Percentiles rank a stretch among this genome's conserved stretches.
These are phyloP conservation scores for Brachionus plicatilis DNA, from an alignment of 1,140 invertebrate genomes.

Conservation along the genomic window DNA sequence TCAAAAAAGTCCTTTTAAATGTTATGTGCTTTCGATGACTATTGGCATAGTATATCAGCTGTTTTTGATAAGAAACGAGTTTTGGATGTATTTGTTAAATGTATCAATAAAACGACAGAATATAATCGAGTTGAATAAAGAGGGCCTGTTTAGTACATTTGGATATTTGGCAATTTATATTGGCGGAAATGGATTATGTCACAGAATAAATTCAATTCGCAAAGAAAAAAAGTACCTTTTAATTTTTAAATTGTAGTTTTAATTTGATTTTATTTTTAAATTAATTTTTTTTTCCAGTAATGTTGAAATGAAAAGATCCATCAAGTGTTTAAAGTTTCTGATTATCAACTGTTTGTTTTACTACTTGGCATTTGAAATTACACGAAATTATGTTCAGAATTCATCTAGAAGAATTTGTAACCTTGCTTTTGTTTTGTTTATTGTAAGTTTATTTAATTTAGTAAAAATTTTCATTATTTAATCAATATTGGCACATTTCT, in stretches of 20 bases:
- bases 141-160: conserved; percentile 74
- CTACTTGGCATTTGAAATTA: not conserved
- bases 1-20: not conserved
- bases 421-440: not conserved
- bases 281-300: not conserved
- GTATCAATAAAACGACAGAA: not conserved
- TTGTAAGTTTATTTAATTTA: not conserved
- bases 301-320: not conserved
- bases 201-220: not conserved
- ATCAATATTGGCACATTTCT: too few species aligned
- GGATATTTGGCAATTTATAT: conserved; percentile 80
- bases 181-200: conserved; percentile 46
- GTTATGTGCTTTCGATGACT: not conserved
- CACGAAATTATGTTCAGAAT: not conserved
- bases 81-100: not conserved
- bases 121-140: conserved; percentile 71
- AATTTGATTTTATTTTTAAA: not conserved
- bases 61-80: not conserved
- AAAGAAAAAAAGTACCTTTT: not conserved
- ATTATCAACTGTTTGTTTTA: not conserved
- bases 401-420: not conserved
- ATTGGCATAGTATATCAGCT: not conserved
- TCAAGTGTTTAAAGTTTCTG: not conserved
- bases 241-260: too few species aligned
- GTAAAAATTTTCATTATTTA: too few species aligned